Evolutionary conservation across 2,888 invertebrate species (phyloP), one percentile per base, ranked within the genome.

Genomic region (Andrena haemorrhoa): DNA sequence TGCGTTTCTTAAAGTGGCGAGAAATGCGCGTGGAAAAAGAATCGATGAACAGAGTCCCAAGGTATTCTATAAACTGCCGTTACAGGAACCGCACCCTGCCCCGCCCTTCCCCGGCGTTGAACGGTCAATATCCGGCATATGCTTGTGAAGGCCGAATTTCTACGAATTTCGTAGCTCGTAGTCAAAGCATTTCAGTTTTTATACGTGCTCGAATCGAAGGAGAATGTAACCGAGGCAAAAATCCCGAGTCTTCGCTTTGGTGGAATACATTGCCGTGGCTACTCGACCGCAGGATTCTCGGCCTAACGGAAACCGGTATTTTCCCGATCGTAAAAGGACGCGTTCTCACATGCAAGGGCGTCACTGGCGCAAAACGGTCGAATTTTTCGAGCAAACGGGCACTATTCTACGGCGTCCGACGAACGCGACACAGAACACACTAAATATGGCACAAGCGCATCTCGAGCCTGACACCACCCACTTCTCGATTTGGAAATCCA

Each of bases 61-160:
- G 10, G 10, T 23, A 16, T n/a, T 33, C 10, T 12, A n/a, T 16
- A 49, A 83, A 65, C 35, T 49, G 49, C 56, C 64, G 71, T 82
- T 83, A 82, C 78, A 76, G 79, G 60, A 92, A 93, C 93, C 93
- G 93, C 94, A 93, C 93, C 93, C 94, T 93, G 93, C 93, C 93
- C 93, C 93, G 92, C 93, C 92, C 93, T 90, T 75, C 92, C 92
- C 93, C 91, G 92, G 92, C 88, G 83, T 86, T 82, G 79, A 90
- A 89, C 91, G 91, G 91, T 91, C 92, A 90, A 92, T 91, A 92
- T 85, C 91, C 87, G 78, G 56, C 65, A 69, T 72, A 65, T 20
- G 47, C 53, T 66, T 53, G 23, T 0, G 23, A 56, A 56, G 4
- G 63, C 7, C 26, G 33, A 63, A 31, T 63, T 56, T 31, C 12